Base-by-base conservation (phyloP, 2,888 invertebrate genomes). In the Metellina segmentata region DNA sequence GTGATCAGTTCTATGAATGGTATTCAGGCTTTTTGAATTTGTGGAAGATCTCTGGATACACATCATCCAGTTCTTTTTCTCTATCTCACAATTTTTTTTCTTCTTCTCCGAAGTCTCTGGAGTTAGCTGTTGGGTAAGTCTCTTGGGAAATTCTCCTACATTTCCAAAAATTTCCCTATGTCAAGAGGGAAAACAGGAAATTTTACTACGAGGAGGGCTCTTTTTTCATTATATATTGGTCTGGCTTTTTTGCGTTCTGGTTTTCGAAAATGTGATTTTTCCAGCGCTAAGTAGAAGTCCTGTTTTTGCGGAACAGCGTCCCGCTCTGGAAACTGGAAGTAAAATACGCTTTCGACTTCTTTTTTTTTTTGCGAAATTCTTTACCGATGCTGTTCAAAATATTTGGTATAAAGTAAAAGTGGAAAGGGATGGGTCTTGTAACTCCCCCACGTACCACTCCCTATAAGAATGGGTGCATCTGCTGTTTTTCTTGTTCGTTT, bases 101-200 rank as follows among this genome's bases (percentile, higher is more conserved):
- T 16, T 20, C 71, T 9, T 19, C 53, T 69, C 13, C 69, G n/a
- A 75, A 81, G 34, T 85, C 90, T 79, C 83, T 77, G 16, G 90
- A 90, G 85, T 61, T 85, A 48, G 53, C 53, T 61, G 72, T 51
- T 69, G 85, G 13, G 72, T 79, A 48, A 16, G 52, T 82, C 88
- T 72, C 91, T 13, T 19, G 91, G 91, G 91, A 91, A 91, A 91
- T 91, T 72, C 52, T 72, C 69, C 51, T 74, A 71, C 74, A 79
- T 86, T 70, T 34, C 72, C 77, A 83, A 75, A 91, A 88, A 90
- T 90, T 88, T 88, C 88, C 88, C 88, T 88, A 81, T 70, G 61
- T 70, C 77, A 20, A 11, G 70, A 53, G 34, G 78, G 77, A 69
- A 90, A 91, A 77, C 91, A 91, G 81, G 61, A 86, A 91, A 86